A percentile compares a stretch with the other conserved stretches of the same genome.
These are phyloP conservation scores for Ianthella basta DNA, from an alignment of 37 sponge, comb jelly and placozoan genomes.

Conservation along the genomic window DNA sequence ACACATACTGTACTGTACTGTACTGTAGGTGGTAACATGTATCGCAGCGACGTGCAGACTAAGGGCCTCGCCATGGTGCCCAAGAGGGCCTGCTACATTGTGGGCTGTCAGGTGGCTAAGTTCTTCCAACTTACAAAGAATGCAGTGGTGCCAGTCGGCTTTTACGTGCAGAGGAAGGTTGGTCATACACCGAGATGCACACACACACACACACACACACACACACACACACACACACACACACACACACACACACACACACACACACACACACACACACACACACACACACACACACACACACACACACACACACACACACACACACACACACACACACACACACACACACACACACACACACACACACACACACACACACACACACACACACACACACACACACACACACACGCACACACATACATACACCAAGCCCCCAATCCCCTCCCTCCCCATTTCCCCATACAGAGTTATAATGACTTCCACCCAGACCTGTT, in stretches of 20 bases:
- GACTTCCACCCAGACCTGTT: slow-evolving; percentile 91
- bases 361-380: not conserved
- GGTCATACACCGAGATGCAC: too few relatives aligned
- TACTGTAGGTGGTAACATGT: slow-evolving; percentile 51
- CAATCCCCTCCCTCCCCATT: not conserved
- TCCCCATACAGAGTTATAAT: slow-evolving; percentile 45
- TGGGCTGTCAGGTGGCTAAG: slow-evolving; percentile 79
- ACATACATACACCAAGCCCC: not conserved
- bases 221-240: too few relatives aligned
- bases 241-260: not conserved
- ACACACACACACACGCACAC: not conserved
- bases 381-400: too few relatives aligned
- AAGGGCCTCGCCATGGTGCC: slow-evolving; percentile 81
- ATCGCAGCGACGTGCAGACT: slow-evolving; percentile 39
- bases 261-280: not conserved
- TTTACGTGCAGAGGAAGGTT: slow-evolving; percentile 84
- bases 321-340: too few relatives aligned
- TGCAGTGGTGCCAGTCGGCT: slow-evolving; percentile 76
- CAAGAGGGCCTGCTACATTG: slow-evolving; percentile 78
- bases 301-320: not conserved
- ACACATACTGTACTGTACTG: too few relatives aligned
- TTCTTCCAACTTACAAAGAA: slow-evolving; percentile 79
- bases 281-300: not conserved
- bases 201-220: not conserved
- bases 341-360: not conserved